phyloP scores from a whole-genome alignment of 2,113 vertebrate species.

The Scortum barcoo region DNA sequence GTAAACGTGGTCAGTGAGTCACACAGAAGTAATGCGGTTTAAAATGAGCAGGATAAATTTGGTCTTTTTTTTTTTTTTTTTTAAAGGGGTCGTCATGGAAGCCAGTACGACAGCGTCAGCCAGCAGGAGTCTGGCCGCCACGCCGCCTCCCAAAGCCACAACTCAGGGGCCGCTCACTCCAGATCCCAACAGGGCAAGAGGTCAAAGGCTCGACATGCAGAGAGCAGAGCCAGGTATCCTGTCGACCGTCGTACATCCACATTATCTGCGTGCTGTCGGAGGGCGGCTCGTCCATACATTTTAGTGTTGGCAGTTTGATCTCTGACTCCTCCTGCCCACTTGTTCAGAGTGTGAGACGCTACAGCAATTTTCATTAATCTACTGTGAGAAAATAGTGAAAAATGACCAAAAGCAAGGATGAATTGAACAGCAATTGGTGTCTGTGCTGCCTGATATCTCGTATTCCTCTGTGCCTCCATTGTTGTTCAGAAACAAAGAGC shows the following conservation, averaged over 20 bases:
- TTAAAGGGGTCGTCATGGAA: conserved; percentile 88
- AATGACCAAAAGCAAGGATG: no score
- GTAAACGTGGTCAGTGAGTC: neutral
- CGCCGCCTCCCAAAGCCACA: conserved; percentile 87
- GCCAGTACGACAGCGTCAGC: conserved; percentile 89
- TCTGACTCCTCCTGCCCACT: neutral
- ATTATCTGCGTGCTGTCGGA: no score
- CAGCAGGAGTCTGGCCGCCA: conserved; percentile 93
- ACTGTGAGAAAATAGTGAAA: neutral
- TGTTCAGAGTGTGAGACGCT: neutral
- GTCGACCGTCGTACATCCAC: neutral
- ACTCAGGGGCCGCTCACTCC: conserved; percentile 87
- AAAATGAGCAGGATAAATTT: neutral
- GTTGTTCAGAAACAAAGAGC: no score
- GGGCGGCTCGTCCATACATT: neutral
- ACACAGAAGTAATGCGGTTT: neutral
- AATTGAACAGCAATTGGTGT: no score
- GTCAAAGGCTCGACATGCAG: conserved; percentile 87
- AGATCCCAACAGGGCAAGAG: conserved; percentile 92
- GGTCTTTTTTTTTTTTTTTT: neutral
- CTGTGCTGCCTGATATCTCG: no score
- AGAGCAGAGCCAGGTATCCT: conserved; percentile 83
- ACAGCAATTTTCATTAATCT: neutral
- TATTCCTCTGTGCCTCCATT: no score
- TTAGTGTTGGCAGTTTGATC: neutral